Base-by-base conservation (phyloP, 2,113 vertebrate species). In the Hipposideros armiger region DNA sequence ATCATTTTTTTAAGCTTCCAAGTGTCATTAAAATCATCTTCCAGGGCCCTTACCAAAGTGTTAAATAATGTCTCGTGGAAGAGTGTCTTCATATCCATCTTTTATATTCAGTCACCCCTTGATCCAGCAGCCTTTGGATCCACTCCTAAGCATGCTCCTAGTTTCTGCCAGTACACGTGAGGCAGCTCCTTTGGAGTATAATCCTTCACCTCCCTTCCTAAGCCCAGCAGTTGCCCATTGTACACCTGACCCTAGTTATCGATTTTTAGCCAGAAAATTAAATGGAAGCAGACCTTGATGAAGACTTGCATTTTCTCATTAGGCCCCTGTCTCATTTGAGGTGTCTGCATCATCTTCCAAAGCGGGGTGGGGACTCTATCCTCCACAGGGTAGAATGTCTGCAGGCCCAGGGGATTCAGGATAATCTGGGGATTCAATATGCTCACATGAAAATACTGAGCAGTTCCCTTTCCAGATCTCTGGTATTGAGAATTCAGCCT, bases 1-100 rank as follows among this genome's bases (percentile, higher is more conserved):
- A 87, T 47, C 62, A 72, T 64, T 47, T 77, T 82, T 56, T 60
- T 67, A 86, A 76, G 14, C 24, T 54, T 95, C 72, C 91, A 76
- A 47, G 5, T 56, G 4, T 28, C 36, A 45, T n/a, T 56, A 56
- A 83, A 87, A 28, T 20, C 32, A 30, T 70, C 36, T 16, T 72
- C 26, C 28, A 82, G 7, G 16, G 13, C 5, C 15, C 47, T 47
- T 83, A 50, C 19, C 52, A 76, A 74, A 81, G 17, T n/a, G 11
- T 60, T 47, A 54, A 67, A 72, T 36, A 6, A 4, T 50, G 20
- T 32, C 8, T 72, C 32, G 64, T 69, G 5, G 45, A 62, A 87
- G 15, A 83, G 42, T 32, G 4, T 66, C 56, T 2, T 82, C 22
- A 70, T 77, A 16, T 84, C 88, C 17, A 20, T 52, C 36, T 42